Evolutionary conservation across 2,888 invertebrate genomes (phyloP).

Genomic region (Lathronympha strigana): DNA sequence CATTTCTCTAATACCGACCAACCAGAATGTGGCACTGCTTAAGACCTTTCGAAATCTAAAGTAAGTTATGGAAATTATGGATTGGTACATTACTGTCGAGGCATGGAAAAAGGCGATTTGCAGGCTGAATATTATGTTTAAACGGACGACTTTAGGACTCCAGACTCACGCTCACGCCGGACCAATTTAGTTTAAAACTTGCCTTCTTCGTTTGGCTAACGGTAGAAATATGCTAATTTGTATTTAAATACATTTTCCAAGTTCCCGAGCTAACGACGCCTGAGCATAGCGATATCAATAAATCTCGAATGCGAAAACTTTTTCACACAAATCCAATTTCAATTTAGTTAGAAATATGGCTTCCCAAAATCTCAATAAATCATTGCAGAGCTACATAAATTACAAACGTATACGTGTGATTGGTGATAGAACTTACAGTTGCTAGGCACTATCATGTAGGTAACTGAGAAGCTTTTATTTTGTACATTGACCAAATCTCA

Average conservation of each 20-base stretch:
- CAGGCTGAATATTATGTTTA: too few relatives aligned
- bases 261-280: conserved; percentile 23
- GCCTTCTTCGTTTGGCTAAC: conserved; percentile 22
- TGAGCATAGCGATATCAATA: conserved; percentile 21
- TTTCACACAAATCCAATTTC: conserved; percentile 8
- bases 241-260: conserved; percentile 39
- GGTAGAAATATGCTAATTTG: conserved; percentile 34
- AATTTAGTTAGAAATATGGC: conserved; percentile 18
- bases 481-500: too few relatives aligned
- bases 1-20: neutral
- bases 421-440: neutral
- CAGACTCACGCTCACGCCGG: neutral
- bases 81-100: too few relatives aligned
- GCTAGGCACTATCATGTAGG: neutral
- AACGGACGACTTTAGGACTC: neutral
- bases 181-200: conserved; percentile 2
- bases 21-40: neutral
- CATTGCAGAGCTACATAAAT: conserved; percentile 3
- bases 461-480: neutral
- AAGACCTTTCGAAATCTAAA: too few relatives aligned
- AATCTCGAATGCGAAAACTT: conserved; percentile 30
- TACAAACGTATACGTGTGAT: neutral
- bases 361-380: conserved; percentile 4
- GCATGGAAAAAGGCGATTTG: too few relatives aligned
- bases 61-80: too few relatives aligned